Base-by-base conservation (phyloP, 2,797 vertebrate genomes). In the Paguma larvata region DNA sequence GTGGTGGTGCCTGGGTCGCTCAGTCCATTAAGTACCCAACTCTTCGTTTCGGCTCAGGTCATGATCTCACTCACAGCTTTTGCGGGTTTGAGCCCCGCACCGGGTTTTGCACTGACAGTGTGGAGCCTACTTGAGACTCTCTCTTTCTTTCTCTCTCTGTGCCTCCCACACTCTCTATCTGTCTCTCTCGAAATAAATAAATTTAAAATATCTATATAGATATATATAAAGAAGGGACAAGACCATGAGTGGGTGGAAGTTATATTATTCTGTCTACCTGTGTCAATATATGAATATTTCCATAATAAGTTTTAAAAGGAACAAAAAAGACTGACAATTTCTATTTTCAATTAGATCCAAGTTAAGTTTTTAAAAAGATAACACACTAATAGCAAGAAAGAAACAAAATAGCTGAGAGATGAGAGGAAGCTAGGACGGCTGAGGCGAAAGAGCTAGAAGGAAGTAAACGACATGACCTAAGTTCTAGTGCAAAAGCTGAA, bases 301-400 rank as follows among this genome's bases (percentile, higher is more conserved):
- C 21, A 32, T 11, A 75, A 80, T 32, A 75, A 44, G 21, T 15
- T 70, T 46, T 16, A 63, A 19, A 53, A 77, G 32, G 25, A 84
- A 92, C 19, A 67, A 90, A 82, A 70, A 30, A 30, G 9, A 63
- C 25, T 56, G 88, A 70, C 2, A 63, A 89, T 89, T 70, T 65
- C n/a, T 79, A 79, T 72, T 56, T 92, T 88, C 72, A 94, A 79
- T 65, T 89, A 65, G 32, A 72, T 30, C 53, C 51, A 84, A 84
- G 0, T 85, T 85, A 44, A 68, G 2, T 68, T 91, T 70, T 77
- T 68, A 18, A 25, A 53, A 95, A 68, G 38, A 8, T 72, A 72
- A 92, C 27, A 80, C 3, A 73, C 48, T 48, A 85, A 86, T 34
- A 18, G 27, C n/a, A 84, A 89, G 48, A 67, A 67, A 75, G 27